Conservation (phyloP, 2,797 vertebrate genomes). For the Intellagama lesueurii region DNA sequence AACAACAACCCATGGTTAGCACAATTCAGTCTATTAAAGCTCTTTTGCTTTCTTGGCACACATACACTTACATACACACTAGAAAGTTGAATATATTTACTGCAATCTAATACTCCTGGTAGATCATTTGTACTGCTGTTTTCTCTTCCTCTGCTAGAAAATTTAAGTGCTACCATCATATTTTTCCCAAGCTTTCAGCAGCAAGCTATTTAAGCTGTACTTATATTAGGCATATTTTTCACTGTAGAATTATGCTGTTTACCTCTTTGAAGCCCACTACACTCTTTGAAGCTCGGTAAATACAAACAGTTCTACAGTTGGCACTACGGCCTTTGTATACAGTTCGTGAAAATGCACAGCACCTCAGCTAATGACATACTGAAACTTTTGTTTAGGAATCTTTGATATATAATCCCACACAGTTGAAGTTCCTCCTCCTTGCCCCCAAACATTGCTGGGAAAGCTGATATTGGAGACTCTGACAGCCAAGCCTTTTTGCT, state of each 20-base stretch:
- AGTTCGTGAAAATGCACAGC: slow-evolving; percentile 74
- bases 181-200: slow-evolving; percentile 72
- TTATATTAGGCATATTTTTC: slow-evolving; percentile 82
- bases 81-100: slow-evolving; percentile 71
- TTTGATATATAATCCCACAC: slow-evolving; percentile 43
- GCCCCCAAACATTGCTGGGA: neutral
- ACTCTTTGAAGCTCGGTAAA: slow-evolving; percentile 18
- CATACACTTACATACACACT: slow-evolving; percentile 62
- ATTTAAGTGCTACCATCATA: slow-evolving; percentile 58
- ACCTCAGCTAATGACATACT: slow-evolving; percentile 55
- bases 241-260: slow-evolving; percentile 71
- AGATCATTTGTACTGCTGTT: slow-evolving; percentile 65
- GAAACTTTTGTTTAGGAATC: slow-evolving; percentile 36
- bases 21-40: slow-evolving; percentile 83
- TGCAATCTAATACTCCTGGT: slow-evolving; percentile 63
- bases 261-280: slow-evolving; percentile 70
- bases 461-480: neutral
- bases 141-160: slow-evolving; percentile 69
- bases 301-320: slow-evolving; percentile 67
- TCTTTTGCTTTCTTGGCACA: slow-evolving; percentile 63
- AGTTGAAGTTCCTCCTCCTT: slow-evolving; percentile 16
- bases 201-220: slow-evolving; percentile 52
- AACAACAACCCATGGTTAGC: slow-evolving; percentile 79
- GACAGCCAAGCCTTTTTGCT: neutral
- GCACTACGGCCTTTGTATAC: slow-evolving; percentile 61